Base-by-base conservation (phyloP, 2,113 vertebrate genomes). In the Calypte anna region DNA sequence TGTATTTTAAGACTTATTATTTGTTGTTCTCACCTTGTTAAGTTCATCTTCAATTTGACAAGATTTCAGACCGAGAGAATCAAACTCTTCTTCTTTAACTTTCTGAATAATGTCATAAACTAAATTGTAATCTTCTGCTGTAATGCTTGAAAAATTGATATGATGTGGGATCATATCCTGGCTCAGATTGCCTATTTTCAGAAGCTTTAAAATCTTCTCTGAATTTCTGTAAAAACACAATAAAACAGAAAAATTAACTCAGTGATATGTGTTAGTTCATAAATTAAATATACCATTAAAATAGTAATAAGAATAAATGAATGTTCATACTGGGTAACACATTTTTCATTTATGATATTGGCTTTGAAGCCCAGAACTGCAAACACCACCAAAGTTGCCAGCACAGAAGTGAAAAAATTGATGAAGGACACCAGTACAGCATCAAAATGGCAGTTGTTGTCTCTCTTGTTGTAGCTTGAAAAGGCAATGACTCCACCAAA, bases 401-500 rank as follows among this genome's bases (percentile, higher is more conserved):
- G 97, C 91, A 99, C 98, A 44, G 99, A 99, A 73, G 99, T 99
- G 97, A 99, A 99, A 98, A 99, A 99, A 93, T 99, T 99, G 97
- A 99, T 99, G 63, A 99, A 98, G 77, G 99, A 99, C 96, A 99
- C 99, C 91, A 99, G 97, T 69, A 99, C 98, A 84, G 99, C 99
- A 72, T 99, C 99, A 30, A 99, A 99, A 97, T 99, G 99, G 98
- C 99, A 99, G 98, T 99, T 99, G 98, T 99, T 99, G 98, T 99
- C 98, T 91, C 98, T 98, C 97, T 99, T 99, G 98, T 99, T 99
- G 98, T 99, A 99, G 98, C 99, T 99, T 96, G 99, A 99, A 97
- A 99, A 99, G 92, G 99, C 99, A 92, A 99, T 99, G 97, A 99
- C 99, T 46, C 99, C 99, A 61, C 99, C 99, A 82, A 99, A 99